These are phyloP conservation scores for Erethizon dorsatum DNA, from an alignment of 2,797 vertebrate species.

Conservation along the genomic window DNA sequence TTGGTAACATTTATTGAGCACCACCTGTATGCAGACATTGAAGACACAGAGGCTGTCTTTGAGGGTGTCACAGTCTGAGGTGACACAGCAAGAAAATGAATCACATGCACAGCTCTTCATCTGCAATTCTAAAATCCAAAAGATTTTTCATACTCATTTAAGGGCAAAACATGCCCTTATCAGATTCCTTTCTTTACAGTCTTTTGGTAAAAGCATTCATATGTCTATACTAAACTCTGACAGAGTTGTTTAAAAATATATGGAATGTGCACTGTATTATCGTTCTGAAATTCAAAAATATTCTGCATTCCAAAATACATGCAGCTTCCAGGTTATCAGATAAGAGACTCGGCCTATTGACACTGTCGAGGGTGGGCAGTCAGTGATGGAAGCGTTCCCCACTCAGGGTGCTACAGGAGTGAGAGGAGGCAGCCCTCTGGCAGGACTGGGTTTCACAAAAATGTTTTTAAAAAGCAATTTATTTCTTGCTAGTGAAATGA, in stretches of 20 bases:
- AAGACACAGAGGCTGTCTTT: background rate
- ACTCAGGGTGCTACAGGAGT: background rate
- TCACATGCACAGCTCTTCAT: background rate
- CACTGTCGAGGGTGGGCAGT: background rate
- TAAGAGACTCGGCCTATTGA: background rate
- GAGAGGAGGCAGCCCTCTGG: background rate
- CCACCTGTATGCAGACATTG: background rate
- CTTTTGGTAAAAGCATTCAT: conserved; percentile 53
- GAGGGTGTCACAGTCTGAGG: background rate
- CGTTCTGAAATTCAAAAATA: conserved; percentile 61
- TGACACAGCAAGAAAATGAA: background rate
- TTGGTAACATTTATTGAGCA: background rate
- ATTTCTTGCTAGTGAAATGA: conserved; percentile 15
- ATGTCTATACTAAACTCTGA: background rate
- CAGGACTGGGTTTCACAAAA: background rate
- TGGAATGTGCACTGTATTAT: background rate
- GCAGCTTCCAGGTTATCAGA: background rate
- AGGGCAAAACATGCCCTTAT: background rate
- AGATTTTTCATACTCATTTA: conserved; percentile 2
- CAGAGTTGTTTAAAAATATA: background rate
- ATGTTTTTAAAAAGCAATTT: background rate
- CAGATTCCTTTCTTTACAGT: background rate
- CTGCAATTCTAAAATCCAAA: conserved; percentile 44
- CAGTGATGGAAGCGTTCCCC: background rate
- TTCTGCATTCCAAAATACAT: conserved; percentile 35